A percentile compares a stretch with the other conserved stretches of the same genome.
Conservation (phyloP, 2,888 invertebrate genomes). For the Agrypnus murinus region DNA sequence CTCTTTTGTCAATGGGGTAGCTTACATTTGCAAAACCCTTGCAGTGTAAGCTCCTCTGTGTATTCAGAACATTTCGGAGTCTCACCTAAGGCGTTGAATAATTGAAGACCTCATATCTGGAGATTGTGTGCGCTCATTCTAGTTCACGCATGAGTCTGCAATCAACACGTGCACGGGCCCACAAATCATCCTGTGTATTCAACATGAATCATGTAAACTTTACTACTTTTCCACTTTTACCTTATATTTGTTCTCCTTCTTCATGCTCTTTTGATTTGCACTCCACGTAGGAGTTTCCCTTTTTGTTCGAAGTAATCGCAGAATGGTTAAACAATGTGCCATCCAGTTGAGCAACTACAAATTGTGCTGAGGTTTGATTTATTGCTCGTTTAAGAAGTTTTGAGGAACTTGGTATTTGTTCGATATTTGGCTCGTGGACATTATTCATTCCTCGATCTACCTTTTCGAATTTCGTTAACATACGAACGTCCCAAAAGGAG, state of each 20-base stretch:
- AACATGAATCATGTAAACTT: constrained; percentile 53
- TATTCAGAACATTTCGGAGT: constrained; percentile 56
- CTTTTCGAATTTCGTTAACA: constrained; percentile 16
- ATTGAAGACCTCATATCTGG: constrained; percentile 60
- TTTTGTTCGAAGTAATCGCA: constrained; percentile 29
- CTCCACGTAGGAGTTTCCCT: constrained; percentile 22
- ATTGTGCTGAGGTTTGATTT: constrained; percentile 22
- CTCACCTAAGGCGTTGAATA: constrained; percentile 58
- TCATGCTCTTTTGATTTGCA: constrained; percentile 27
- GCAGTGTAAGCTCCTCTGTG: constrained; percentile 43
- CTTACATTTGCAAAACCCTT: constrained; percentile 40
- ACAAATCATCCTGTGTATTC: constrained; percentile 51
- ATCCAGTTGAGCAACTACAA: constrained; percentile 20
- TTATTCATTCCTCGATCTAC: constrained; percentile 21
- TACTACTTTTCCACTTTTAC: constrained; percentile 50
- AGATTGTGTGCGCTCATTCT: constrained; percentile 58
- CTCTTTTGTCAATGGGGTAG: constrained; percentile 19
- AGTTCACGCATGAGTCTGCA: constrained; percentile 57
- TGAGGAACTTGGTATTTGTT: constrained; percentile 22
- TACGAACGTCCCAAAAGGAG: constrained; percentile 15
- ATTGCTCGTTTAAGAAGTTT: constrained; percentile 21
- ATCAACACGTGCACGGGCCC: constrained; percentile 54
- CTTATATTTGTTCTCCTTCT: constrained; percentile 44
- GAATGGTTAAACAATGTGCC: constrained; percentile 29
- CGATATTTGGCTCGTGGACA: constrained; percentile 12